A percentile compares a stretch with the other conserved stretches of the same genome.
These are phyloP conservation scores for Euzetes globulus DNA, from an alignment of 2,888 invertebrate species.

Conservation along the genomic window DNA sequence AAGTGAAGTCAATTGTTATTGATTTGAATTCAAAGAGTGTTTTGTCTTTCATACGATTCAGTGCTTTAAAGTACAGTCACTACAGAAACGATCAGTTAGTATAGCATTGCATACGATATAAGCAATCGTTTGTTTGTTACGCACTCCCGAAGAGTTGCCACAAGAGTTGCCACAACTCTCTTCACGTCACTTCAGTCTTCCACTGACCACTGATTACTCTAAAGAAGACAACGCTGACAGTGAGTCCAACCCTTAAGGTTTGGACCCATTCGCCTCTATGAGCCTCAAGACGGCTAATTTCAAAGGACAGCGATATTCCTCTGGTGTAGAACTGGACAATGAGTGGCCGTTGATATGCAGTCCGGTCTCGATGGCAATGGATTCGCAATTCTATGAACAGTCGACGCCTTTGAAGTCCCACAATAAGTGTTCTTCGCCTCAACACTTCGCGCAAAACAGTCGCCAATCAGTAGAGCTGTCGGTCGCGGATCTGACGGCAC, in stretches of 20 bases:
- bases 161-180: background rate
- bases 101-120: background rate
- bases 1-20: too few species aligned
- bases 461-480: slow-evolving; percentile 52
- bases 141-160: background rate
- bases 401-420: slow-evolving; percentile 24
- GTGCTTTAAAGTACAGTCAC: slow-evolving; percentile 21
- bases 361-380: slow-evolving; percentile 35
- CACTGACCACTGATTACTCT: background rate
- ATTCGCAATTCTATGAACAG: slow-evolving; percentile 34
- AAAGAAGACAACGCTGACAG: background rate
- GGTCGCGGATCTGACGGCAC: slow-evolving; percentile 77
- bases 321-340: slow-evolving; percentile 31
- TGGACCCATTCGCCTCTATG: background rate
- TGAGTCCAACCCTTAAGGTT: background rate
- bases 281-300: slow-evolving; percentile 35
- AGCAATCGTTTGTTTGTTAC: slow-evolving; percentile 7
- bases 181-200: background rate
- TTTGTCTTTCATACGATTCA: background rate
- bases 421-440: slow-evolving; percentile 16
- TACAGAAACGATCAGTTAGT: too few species aligned
- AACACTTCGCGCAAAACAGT: background rate
- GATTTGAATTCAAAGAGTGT: too few species aligned
- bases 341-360: slow-evolving; percentile 37
- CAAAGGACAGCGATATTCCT: slow-evolving; percentile 31